Evolutionary conservation across 1,140 invertebrate species (phyloP).

Genomic region (fruit fly (Drosophila melanogaster)): DNA sequence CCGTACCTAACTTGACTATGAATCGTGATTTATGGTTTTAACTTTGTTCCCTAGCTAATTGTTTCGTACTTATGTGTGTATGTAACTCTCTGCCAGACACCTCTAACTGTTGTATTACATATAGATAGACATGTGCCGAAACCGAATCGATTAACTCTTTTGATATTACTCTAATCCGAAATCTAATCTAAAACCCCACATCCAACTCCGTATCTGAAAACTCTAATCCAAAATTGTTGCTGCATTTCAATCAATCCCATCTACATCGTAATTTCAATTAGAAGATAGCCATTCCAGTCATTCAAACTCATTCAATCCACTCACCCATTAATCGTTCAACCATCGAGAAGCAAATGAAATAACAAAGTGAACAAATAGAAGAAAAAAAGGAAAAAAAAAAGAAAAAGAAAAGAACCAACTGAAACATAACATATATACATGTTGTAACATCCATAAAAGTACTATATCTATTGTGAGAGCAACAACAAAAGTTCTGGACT

Average conservation of each 20-base stretch:
- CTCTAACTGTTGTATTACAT: conserved; percentile 68
- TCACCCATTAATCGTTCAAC: conserved; percentile 25
- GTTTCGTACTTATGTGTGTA: conserved; percentile 69
- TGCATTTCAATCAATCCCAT: conserved; percentile 31
- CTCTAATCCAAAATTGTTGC: conserved; percentile 26
- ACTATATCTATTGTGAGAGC: conserved; percentile 48
- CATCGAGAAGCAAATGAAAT: conserved; percentile 35
- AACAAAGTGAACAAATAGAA: conserved; percentile 28
- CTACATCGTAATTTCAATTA: conserved; percentile 27
- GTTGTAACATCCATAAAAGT: conserved; percentile 40
- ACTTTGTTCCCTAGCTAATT: conserved; percentile 63
- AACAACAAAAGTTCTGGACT: conserved; percentile 71
- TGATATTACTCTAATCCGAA: conserved; percentile 13
- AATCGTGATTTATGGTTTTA: conserved; percentile 65
- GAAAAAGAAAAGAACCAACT: conserved; percentile 9
- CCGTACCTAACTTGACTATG: conserved; percentile 36
- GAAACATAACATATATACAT: conserved; percentile 45
- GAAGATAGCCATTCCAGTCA: conserved; percentile 37
- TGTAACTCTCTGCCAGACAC: conserved; percentile 42
- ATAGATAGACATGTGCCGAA: conserved; percentile 60
- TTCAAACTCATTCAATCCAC: conserved; percentile 25
- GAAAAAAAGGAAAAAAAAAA: background rate
- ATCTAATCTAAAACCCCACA: conserved; percentile 12
- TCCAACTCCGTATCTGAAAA: conserved; percentile 16
- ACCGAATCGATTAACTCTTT: conserved; percentile 17